Evolutionary conservation across 1,140 invertebrate species (phyloP).

Genomic region (Brachionus rubens): DNA sequence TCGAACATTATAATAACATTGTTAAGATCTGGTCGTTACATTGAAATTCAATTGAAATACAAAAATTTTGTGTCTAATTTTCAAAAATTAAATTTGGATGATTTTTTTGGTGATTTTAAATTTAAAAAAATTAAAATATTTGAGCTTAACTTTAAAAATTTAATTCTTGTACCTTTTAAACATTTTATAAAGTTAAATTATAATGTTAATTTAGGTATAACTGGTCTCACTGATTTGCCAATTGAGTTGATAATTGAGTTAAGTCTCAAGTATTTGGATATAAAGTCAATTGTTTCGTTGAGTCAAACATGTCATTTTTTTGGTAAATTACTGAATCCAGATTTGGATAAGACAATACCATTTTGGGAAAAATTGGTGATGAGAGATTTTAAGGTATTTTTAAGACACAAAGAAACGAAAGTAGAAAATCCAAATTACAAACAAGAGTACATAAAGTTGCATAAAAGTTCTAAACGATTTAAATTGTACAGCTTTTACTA

Average conservation of each 20-base stretch:
- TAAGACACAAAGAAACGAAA: background rate
- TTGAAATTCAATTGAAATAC: constrained; percentile 6
- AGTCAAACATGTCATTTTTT: constrained; percentile 25
- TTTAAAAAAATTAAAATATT: background rate
- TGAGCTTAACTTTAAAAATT: constrained; percentile 29
- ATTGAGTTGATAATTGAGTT: constrained; percentile 13
- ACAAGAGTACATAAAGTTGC: background rate
- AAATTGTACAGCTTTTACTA: background rate
- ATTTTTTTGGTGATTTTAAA: background rate
- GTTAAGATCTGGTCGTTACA: background rate
- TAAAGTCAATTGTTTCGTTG: background rate
- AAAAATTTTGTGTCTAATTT: constrained; percentile 17
- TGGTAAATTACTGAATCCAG: background rate
- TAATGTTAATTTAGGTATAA: background rate
- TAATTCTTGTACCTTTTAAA: constrained; percentile 18
- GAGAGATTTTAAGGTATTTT: constrained; percentile 4
- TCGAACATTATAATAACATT: background rate
- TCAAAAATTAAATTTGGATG: background rate
- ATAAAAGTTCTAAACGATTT: constrained; percentile 4
- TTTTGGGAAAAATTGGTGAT: constrained; percentile 14
- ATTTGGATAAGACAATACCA: background rate
- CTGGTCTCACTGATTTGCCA: constrained; percentile 21
- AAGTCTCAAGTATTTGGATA: constrained; percentile 26
- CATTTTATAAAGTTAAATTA: background rate
- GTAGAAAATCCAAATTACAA: background rate